Evolutionary conservation across 2,113 vertebrate genomes (phyloP).

Genomic region (Campylorhamphus procurvoides): DNA sequence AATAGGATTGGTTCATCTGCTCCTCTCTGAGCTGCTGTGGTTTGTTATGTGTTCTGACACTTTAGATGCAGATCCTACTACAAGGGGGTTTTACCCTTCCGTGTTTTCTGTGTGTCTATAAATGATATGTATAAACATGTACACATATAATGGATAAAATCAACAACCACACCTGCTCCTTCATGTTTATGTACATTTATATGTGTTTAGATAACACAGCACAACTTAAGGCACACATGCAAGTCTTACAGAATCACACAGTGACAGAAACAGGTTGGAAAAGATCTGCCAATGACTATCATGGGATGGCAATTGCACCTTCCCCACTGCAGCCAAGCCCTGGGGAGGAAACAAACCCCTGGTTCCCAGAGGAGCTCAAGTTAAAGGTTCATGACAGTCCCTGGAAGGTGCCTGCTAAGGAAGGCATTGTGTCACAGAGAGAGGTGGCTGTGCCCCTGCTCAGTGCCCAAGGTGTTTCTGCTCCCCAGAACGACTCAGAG

Average conservation of each 20-base stretch:
- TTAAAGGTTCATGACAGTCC: fast-evolving
- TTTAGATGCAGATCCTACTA: fast-evolving
- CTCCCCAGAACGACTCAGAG: fast-evolving
- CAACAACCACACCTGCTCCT: fast-evolving
- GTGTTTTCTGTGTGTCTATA: neutral
- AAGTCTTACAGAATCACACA: neutral
- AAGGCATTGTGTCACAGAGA: neutral
- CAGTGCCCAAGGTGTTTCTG: fast-evolving
- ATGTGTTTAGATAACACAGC: fast-evolving
- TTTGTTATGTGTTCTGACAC: fast-evolving
- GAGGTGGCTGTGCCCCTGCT: neutral
- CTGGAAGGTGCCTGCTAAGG: no score
- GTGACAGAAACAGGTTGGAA: neutral
- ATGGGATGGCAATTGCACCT: neutral
- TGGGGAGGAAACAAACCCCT: neutral
- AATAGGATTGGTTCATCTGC: neutral
- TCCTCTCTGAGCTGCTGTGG: neutral
- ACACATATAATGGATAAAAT: neutral
- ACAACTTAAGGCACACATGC: fast-evolving
- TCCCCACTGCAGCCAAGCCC: fast-evolving
- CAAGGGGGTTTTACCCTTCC: fast-evolving
- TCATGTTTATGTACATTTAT: fast-evolving
- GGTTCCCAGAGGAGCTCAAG: fast-evolving
- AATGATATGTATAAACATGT: neutral
- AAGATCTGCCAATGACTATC: neutral